phyloP scores from a whole-genome alignment of 2,113 vertebrate species.

The Kryptolebias marmoratus region DNA sequence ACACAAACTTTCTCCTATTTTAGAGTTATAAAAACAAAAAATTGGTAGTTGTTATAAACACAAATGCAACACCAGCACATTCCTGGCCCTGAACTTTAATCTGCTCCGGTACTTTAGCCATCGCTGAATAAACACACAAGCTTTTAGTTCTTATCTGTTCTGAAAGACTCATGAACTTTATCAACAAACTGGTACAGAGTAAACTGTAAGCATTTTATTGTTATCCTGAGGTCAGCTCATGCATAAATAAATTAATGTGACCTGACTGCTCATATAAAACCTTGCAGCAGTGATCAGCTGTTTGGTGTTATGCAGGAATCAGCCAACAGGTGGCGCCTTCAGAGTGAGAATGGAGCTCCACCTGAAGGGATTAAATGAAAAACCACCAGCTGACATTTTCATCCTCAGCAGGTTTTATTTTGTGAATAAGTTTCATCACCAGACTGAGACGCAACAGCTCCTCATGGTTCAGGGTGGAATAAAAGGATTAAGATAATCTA shows the following conservation, averaged over 20 bases:
- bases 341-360: slow-evolving; percentile 33
- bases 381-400: not conserved
- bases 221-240: not conserved
- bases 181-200: not conserved
- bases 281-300: not conserved
- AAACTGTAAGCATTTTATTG: not conserved
- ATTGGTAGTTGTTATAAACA: not conserved
- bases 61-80: slow-evolving; percentile 16
- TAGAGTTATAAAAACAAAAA: slow-evolving; percentile 13
- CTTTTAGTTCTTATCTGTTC: not conserved
- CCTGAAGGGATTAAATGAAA: not conserved
- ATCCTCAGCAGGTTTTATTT: not conserved
- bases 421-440: slow-evolving; percentile 11
- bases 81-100: slow-evolving; percentile 33
- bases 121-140: slow-evolving; percentile 18
- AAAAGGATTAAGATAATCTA: slow-evolving; percentile 44
- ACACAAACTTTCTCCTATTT: slow-evolving; percentile 5
- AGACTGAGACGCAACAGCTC: slow-evolving; percentile 28
- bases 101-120: slow-evolving; percentile 10
- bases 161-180: not conserved
- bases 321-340: slow-evolving; percentile 74
- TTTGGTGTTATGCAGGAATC: not conserved
- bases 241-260: not conserved
- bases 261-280: not conserved
- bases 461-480: slow-evolving; percentile 38